Percentiles rank a stretch among this genome's conserved stretches.
phyloP scores from a whole-genome alignment of 1,140 invertebrate genomes.

The Hirudo medicinalis region DNA sequence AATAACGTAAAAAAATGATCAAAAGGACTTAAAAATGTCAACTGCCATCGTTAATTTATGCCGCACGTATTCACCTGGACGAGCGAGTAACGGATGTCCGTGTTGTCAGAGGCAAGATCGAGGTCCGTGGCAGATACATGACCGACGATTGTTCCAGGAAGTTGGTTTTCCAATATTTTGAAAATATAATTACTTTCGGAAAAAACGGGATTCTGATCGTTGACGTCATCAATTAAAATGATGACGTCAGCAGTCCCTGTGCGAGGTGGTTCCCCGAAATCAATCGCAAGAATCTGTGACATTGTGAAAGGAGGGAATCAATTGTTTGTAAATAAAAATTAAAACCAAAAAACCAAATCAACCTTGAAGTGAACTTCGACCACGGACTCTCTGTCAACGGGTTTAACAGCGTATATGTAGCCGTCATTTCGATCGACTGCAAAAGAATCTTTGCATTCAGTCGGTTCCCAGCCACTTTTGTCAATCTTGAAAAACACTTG shows the following conservation, averaged over 20 bases:
- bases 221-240: constrained; percentile 17
- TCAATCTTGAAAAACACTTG: constrained; percentile 2
- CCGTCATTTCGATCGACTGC: constrained; percentile 1
- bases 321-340: too few species aligned
- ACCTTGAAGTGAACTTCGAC: not conserved
- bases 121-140: constrained; percentile 16
- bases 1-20: too few species aligned
- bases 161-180: constrained; percentile 15
- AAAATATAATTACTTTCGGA: constrained; percentile 2
- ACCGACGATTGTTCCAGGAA: constrained; percentile 16
- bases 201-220: constrained; percentile 18
- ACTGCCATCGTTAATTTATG: not conserved
- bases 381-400: not conserved
- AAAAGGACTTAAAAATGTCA: not conserved
- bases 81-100: constrained; percentile 8
- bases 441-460: not conserved
- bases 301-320: not conserved
- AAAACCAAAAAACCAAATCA: not conserved
- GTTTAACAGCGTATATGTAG: not conserved
- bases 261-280: not conserved
- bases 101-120: constrained; percentile 2
- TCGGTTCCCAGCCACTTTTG: not conserved
- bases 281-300: constrained; percentile 26
- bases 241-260: constrained; percentile 4
- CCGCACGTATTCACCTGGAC: not conserved